Evolutionary conservation across 2,113 vertebrate species (phyloP).

Genomic region (Gavialis gangeticus): DNA sequence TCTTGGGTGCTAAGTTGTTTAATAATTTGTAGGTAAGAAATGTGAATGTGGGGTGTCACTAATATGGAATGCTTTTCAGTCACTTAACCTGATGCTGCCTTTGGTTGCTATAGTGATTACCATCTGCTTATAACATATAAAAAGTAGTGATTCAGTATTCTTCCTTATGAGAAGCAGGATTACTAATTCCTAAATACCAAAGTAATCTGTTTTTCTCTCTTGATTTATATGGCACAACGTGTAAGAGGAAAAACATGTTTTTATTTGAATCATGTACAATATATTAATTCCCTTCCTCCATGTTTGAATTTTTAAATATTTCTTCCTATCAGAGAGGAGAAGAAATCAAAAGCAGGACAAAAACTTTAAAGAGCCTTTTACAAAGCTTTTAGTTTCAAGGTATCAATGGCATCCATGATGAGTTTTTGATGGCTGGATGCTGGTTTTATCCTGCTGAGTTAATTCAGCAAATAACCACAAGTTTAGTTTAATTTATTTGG

Average conservation of each 20-base stretch:
- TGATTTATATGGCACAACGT: not conserved
- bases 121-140: constrained; percentile 1
- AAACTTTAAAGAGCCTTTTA: not conserved
- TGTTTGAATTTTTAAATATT: not conserved
- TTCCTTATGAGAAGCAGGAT: not conserved
- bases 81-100: not conserved
- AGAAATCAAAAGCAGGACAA: not conserved
- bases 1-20: not conserved
- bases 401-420: not conserved
- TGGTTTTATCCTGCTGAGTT: not conserved
- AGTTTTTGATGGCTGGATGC: not conserved
- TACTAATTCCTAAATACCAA: constrained; percentile 19
- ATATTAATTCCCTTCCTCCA: not conserved
- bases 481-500: not conserved
- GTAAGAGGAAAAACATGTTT: not conserved
- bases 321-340: not conserved
- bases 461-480: not conserved
- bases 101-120: not conserved
- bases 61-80: not conserved
- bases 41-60: not conserved
- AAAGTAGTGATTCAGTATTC: not conserved
- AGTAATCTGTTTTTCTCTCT: not conserved
- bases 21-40: not conserved
- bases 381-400: not conserved
- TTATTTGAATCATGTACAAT: not conserved